Evolutionary conservation across 2,888 invertebrate species (phyloP), one percentile per base, ranked within the genome.

Genomic region (Sclerodermus sp.): DNA sequence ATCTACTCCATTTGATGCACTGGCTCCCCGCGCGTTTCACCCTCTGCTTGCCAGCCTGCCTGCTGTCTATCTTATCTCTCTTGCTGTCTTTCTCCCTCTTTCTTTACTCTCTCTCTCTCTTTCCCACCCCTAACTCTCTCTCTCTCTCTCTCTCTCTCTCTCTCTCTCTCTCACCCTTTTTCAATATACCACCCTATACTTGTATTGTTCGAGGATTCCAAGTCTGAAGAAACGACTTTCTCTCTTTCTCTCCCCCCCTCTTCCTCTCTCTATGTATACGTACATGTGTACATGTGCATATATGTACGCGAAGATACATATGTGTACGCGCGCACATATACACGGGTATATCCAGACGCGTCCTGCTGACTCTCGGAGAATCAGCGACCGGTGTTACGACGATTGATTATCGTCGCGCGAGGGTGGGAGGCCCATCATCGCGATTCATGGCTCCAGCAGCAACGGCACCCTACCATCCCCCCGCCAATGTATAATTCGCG

Each of bases 341-440:
- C 10, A 34, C 34, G 12, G 34, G 12, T 8, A 5, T 5, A 23
- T 8, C 4, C n/a, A 12, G 34, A 30, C 44, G 49, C 47, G 60
- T 57, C 49, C 60, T 64, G 44, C 57, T 55, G 54, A 62, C 62
- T 62, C 23, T 61, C 64, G 61, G 64, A 66, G 69, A 69, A 70
- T 71, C 67, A 69, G 70, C 71, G 67, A 68, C 71, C 73, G 70
- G 72, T 71, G 74, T 77, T 75, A 73, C 77, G 76, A 77, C 77
- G 76, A 77, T 76, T 77, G 76, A 77, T 77, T 77, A 77, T 77
- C 74, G 38, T 14, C 72, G 70, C 66, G 68, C 62, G 62, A 55
- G 66, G 61, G 60, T 60, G 68, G 67, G 72, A 67, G 71, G 69
- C 72, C 70, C 74, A 72, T 77, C 74, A 76, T 78, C 75, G 74